Evolutionary conservation across 2,888 invertebrate genomes (phyloP).

Genomic region (Invenusta paracnida): DNA sequence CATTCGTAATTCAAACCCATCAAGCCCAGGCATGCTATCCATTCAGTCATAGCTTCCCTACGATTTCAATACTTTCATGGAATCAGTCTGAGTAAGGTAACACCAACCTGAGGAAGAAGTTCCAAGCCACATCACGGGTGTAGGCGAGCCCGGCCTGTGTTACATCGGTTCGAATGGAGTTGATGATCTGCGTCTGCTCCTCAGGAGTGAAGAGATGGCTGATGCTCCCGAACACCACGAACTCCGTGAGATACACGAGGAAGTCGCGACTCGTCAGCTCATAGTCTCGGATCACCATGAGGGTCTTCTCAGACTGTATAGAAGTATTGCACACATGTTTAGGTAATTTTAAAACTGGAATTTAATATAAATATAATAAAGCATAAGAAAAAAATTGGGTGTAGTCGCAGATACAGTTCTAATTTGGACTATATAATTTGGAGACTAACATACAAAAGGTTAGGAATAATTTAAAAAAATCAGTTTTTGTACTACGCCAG

Average conservation of each 20-base stretch:
- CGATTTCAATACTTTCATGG: background rate
- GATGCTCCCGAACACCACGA: conserved; percentile 56
- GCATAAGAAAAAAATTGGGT: background rate
- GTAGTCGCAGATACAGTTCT: background rate
- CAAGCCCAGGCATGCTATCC: no score
- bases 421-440: no score
- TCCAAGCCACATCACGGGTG: conserved; percentile 59
- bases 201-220: conserved; percentile 58
- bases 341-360: background rate
- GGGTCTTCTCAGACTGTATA: conserved; percentile 56
- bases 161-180: conserved; percentile 59
- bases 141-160: conserved; percentile 59
- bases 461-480: no score
- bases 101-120: conserved; percentile 59
- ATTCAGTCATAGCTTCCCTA: background rate
- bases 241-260: conserved; percentile 58
- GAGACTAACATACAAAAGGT: no score
- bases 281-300: conserved; percentile 56
- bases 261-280: conserved; percentile 56
- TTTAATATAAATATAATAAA: background rate
- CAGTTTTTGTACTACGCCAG: no score
- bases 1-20: no score
- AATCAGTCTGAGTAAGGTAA: conserved; percentile 15
- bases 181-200: conserved; percentile 60
- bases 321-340: background rate